These are phyloP conservation scores for Cynopterus brachyotis DNA, from an alignment of 2,113 vertebrate genomes.

Conservation along the genomic window DNA sequence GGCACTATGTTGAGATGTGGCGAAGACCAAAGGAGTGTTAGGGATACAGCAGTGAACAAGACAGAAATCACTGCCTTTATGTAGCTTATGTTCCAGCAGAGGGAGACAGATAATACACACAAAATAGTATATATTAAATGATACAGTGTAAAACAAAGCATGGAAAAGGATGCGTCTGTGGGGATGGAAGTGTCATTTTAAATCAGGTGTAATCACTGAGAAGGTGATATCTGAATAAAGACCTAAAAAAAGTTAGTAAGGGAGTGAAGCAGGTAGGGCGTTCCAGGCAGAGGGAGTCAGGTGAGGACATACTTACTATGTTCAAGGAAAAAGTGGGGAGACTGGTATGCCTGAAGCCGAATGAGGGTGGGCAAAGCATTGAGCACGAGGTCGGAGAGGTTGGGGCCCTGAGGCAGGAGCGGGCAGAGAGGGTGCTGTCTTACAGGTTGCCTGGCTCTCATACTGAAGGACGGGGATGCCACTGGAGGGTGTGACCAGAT, in stretches of 20 bases:
- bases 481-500: too few species aligned
- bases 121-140: background rate
- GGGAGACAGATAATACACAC: background rate
- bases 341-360: too few species aligned
- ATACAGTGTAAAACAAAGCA: background rate
- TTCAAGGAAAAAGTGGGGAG: too few species aligned
- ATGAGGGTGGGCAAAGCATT: too few species aligned
- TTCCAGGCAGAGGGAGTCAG: background rate
- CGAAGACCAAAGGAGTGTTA: background rate
- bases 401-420: too few species aligned
- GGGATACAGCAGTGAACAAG: background rate
- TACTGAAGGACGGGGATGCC: too few species aligned
- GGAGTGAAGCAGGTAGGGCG: background rate
- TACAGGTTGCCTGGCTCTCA: too few species aligned
- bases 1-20: background rate
- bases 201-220: background rate
- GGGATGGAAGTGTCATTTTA: background rate
- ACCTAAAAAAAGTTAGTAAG: background rate
- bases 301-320: too few species aligned
- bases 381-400: too few species aligned
- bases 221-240: background rate
- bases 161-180: background rate
- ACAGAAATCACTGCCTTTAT: background rate
- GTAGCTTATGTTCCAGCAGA: background rate
- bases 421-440: too few species aligned